Percentiles rank a stretch among this genome's conserved stretches.
phyloP scores from a whole-genome alignment of 2,797 vertebrate genomes.

The Podargus strigoides region DNA sequence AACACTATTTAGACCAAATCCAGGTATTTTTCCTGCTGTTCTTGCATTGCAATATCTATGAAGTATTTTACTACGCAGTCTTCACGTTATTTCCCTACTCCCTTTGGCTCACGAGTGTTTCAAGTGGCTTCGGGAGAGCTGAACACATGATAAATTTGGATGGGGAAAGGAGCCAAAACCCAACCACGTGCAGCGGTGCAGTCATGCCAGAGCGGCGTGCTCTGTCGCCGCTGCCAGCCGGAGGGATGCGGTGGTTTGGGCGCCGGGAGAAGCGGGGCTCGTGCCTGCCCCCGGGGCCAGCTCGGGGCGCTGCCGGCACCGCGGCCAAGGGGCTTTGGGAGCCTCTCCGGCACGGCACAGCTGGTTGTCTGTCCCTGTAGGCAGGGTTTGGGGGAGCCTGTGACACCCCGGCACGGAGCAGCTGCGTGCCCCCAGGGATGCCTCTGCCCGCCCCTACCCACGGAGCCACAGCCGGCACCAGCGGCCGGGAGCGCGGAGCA shows the following conservation, averaged over 20 bases:
- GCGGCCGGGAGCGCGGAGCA: fast-evolving
- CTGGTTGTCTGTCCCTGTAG: too few relatives aligned
- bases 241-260: background rate
- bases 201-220: background rate
- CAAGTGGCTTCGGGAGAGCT: background rate
- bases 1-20: background rate
- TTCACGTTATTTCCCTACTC: background rate
- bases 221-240: background rate
- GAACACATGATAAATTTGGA: fast-evolving
- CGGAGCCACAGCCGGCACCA: background rate
- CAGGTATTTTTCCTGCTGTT: background rate
- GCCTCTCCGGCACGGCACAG: background rate
- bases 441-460: background rate
- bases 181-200: background rate
- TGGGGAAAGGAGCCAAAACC: background rate
- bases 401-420: background rate
- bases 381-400: background rate
- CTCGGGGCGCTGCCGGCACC: too few relatives aligned
- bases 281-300: background rate
- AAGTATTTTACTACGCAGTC: background rate
- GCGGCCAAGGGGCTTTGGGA: background rate
- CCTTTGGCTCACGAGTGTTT: background rate
- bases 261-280: background rate
- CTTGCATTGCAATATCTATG: fast-evolving
- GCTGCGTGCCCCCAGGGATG: background rate